Evolutionary conservation across 2,888 invertebrate genomes (phyloP).

Genomic region (Priapulus caudatus): DNA sequence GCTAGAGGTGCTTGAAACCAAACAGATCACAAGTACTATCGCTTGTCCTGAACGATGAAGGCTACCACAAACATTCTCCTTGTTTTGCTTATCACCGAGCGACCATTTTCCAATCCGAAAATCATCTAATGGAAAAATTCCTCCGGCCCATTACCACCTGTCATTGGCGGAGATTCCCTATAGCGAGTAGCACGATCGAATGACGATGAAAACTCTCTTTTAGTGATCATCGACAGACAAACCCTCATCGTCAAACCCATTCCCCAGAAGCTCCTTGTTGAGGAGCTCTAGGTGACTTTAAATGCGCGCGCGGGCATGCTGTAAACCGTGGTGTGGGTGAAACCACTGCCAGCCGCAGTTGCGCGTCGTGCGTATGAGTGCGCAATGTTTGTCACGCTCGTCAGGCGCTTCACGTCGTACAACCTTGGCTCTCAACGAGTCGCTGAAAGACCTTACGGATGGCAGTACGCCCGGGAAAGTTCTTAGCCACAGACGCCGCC

Average conservation of each 20-base stretch:
- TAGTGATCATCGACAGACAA: too few relatives aligned
- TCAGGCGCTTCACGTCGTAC: neutral
- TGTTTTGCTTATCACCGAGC: neutral
- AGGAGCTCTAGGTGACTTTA: neutral
- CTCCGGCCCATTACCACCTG: too few relatives aligned
- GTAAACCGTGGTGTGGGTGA: neutral
- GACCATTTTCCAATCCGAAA: neutral
- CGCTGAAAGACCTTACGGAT: neutral
- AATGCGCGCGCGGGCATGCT: neutral
- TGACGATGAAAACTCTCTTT: too few relatives aligned
- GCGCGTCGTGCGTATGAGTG: neutral
- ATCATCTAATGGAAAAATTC: too few relatives aligned
- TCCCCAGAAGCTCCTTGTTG: neutral
- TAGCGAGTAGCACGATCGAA: neutral
- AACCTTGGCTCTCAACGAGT: neutral
- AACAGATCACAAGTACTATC: too few relatives aligned
- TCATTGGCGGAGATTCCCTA: neutral
- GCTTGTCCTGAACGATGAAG: too few relatives aligned
- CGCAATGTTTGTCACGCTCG: neutral
- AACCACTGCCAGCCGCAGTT: neutral
- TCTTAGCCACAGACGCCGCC: neutral
- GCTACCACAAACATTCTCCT: neutral
- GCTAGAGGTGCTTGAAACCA: neutral
- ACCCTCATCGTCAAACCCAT: neutral
- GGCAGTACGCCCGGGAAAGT: neutral